Evolutionary conservation across 1,140 invertebrate genomes (phyloP), one percentile per base, ranked within the genome.

Genomic region (Radopholus similis): DNA sequence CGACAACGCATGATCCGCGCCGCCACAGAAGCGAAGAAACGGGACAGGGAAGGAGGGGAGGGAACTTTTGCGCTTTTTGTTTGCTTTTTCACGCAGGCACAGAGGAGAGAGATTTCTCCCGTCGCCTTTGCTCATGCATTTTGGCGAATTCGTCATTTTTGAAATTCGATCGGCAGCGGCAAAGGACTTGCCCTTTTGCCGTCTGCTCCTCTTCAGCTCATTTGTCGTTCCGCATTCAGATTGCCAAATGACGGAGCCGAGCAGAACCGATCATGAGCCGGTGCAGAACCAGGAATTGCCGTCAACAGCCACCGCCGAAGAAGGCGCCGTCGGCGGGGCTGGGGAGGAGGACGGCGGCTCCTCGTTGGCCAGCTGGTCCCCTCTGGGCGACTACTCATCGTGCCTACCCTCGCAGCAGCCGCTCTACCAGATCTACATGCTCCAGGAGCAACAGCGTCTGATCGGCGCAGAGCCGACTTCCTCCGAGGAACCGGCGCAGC

Each of bases 361-460:
- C 49, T 3, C 37, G 21, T 34, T 23, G 49, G 21, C 40, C 42
- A 32, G 42, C 37, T 60, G 4, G 2, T 44, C 30, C 13, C 8
- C 30, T 44, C 38, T 15, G 4, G n/a, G 23, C 47, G 47, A 51
- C 18, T 51, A 78, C 72, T 54, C 57, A 23, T 71, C 74, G 55
- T 49, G 49, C 37, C 37, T 79, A 15, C 72, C 77, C 11, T 71
- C 62, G n/a, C 64, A 58, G 18, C 79, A 82, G 38, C 77, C 77
- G 15, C 57, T 79, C 26, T 79, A 79, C 47, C 77, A 79, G 49
- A 78, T 79, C 54, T 79, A 79, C 58, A 77, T 82, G 69, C 40
- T 81, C 3, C 66, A 79, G 38, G 70, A 78, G 51, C 75, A 78
- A 44, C 67, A 80, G 44, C 72, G 70, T 44, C 40, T 77, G 40